Base-by-base conservation (phyloP, 2,113 vertebrate species). In the Mola mola region DNA sequence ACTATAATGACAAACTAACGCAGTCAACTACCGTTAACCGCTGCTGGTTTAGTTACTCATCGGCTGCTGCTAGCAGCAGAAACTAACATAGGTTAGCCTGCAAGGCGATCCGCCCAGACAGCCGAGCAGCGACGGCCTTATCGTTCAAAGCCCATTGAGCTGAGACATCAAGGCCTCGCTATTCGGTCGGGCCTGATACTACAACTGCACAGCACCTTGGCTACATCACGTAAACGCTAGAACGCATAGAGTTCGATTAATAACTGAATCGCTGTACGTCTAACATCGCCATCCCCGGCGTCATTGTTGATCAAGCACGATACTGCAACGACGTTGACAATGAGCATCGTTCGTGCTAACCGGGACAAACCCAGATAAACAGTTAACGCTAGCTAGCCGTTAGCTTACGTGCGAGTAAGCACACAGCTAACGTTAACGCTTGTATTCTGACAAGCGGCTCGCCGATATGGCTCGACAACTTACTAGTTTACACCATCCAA, bases 51-150 rank as follows among this genome's bases (percentile, higher is more conserved):
- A 21, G 71, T 62, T 80, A 38, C 69, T 84, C 66, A 69, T 49
- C 40, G 66, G 42, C 49, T 48, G 80, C 50, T 62, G 46, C 62
- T 74, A 76, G 75, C 59, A 66, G 68, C 73, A 49, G 68, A 53
- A 81, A 69, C 64, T 48, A 70, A 11, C 55, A 16, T 59, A 3
- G 58, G 66, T 82, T 80, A 79, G 83, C 73, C 59, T 68, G 67
- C 68, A 46, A 82, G 66, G 68, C 81, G 84, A 83, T 90, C 87
- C 87, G 72, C 88, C 88, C 83, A 81, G 75, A 70, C 72, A 63
- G 73, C 43, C 22, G 59, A 83, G 76, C 56, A 24, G 53, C 4
- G 72, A 70, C 83, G 87, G 88, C 85, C 88, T 86, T 50, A 50
- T 71, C 78, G 81, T 76, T 74, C 62, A 72, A 60, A 88, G 69